These are phyloP conservation scores for Anneissia japonica DNA, from an alignment of 35 echinoderm and acorn worm genomes.

Conservation along the genomic window DNA sequence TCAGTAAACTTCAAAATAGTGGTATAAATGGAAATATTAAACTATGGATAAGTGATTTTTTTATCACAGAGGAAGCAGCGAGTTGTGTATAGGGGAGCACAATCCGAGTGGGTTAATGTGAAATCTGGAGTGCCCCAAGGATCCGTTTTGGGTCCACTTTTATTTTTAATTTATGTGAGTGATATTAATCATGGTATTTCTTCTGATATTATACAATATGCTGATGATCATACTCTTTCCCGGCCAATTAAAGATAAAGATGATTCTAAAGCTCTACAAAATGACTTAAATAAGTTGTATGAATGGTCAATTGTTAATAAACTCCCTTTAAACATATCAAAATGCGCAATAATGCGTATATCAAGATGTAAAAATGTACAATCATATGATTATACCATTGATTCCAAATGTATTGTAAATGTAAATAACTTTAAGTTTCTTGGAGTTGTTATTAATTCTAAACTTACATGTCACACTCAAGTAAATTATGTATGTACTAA, in stretches of 20 bases:
- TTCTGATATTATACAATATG: background rate
- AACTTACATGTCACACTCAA: background rate
- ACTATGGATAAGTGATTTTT: no score
- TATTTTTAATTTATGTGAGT: background rate
- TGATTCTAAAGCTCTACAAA: background rate
- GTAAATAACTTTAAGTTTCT: no score
- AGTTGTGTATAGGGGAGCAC: background rate
- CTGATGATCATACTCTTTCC: background rate
- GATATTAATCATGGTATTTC: background rate
- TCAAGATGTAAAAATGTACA: background rate
- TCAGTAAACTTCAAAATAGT: no score
- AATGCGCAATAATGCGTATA: background rate
- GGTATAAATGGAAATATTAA: no score
- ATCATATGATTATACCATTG: background rate
- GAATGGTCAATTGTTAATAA: background rate
- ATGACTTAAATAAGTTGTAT: background rate
- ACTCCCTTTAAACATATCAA: background rate
- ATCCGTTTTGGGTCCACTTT: background rate
- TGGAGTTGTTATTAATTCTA: background rate
- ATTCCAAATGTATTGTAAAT: no score
- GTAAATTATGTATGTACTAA: background rate
- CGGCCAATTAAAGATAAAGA: background rate
- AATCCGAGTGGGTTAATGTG: background rate
- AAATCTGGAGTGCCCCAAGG: background rate
- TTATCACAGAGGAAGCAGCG: no score